Conservation (phyloP, 2,888 invertebrate species). For the Fragum fragum region DNA sequence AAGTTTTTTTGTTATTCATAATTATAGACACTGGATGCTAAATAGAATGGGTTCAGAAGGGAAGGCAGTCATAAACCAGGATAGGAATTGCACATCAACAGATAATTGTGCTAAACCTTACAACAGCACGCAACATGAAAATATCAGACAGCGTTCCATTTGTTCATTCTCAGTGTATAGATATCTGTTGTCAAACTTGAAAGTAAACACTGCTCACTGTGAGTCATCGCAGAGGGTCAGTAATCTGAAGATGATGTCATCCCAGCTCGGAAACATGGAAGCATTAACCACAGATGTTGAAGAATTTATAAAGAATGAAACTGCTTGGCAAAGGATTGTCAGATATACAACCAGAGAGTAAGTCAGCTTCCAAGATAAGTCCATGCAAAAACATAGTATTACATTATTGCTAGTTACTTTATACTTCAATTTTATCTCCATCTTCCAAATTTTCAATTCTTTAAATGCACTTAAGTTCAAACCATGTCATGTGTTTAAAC, state of each 20-base stretch:
- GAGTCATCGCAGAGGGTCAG: not conserved
- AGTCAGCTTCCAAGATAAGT: too few relatives aligned
- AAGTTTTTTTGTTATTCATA: too few relatives aligned
- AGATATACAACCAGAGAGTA: constrained; percentile 6
- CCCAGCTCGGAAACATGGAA: not conserved
- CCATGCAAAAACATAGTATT: too few relatives aligned
- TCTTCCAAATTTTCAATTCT: not conserved
- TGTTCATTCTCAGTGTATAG: constrained; percentile 15
- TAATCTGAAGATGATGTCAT: not conserved
- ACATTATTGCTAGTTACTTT: too few relatives aligned
- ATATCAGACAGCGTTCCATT: not conserved
- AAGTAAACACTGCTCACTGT: not conserved
- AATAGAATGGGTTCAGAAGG: not conserved
- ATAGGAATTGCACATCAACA: too few relatives aligned
- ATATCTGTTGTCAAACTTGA: not conserved
- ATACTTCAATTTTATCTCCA: too few relatives aligned
- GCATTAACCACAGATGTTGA: constrained; percentile 8
- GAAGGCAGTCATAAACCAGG: not conserved
- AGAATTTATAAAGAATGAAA: constrained; percentile 12
- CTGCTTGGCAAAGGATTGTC: not conserved
- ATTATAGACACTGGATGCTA: too few relatives aligned
- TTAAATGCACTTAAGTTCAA: too few relatives aligned
- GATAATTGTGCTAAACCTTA: too few relatives aligned
- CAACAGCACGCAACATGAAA: not conserved
- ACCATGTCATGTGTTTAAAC: too few relatives aligned